Evolutionary conservation across 2,797 vertebrate genomes (phyloP), one percentile per base, ranked within the genome.

Genomic region (Alectoris magna): DNA sequence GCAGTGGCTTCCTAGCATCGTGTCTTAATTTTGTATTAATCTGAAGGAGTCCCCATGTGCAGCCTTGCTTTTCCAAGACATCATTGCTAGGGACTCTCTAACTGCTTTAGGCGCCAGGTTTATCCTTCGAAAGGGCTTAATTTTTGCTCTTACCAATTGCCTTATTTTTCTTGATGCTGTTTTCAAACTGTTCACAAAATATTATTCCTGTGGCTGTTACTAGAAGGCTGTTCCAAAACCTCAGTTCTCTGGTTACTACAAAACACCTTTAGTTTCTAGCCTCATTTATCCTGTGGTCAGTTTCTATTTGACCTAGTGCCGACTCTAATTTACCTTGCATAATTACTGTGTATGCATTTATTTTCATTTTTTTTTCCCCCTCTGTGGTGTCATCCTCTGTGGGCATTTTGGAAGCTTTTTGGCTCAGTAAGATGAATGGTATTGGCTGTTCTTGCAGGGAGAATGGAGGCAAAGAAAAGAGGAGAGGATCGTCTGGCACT

Each of bases 391-490:
- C 46, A 78, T 82, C 49, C 8, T n/a, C 27, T 21, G 6, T 48
- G 38, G 64, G 18, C 21, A 6, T 76, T 82, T 29, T 69, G 44
- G 36, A 59, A 75, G 38, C 9, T 67, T 69, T 89, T 79, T 87
- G 68, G 26, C 16, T 8, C 4, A n/a, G 19, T 63, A 29, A 81
- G 24, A 12, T 70, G 36, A 72, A 60, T 56, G 11, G 10, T 63
- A 4, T 31, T 60, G 62, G 9, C 24, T 17, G 0, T 53, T 75
- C 23, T 79, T 78, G 31, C 22, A 44, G 60, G 8, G 31, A 55
- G 51, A n/a, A n/a, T 71, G 69, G 12, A 7, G 56, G 21, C 36
- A 38, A 10, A 0, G 0, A 16, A 8, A 34, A 31, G 62, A 34
- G 21, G 16, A 75, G 31, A 58, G 26, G 7, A 5, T 83, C 6